Evolutionary conservation across 1,140 invertebrate genomes (phyloP), one percentile per base, ranked within the genome.

Genomic region (Eriocheir sinensis): DNA sequence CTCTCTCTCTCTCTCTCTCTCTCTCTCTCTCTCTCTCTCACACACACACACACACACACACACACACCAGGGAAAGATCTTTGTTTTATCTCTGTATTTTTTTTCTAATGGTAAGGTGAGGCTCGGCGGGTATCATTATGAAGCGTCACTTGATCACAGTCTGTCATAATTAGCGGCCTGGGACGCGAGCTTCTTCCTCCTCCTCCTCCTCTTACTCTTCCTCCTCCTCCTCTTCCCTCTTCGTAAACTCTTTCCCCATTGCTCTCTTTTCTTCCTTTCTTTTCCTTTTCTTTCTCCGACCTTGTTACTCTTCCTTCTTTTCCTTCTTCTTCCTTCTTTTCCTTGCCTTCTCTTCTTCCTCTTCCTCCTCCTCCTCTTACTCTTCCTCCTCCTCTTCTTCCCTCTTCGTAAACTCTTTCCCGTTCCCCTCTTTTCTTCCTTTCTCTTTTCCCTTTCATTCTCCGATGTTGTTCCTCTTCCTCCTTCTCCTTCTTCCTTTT

Each of bases 111-210:
- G 93, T 93, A 93, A 93, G 85, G 30, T 27, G 93, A 93, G 32
- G 38, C 86, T 30, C 21, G 86, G 85, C 83, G 89, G 15, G 93
- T 93, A 81, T 93, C 86, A 93, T 93, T 93, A 93, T 89, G 53
- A 86, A 38, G 93, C 36, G 93, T 89, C 38, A 89, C 86, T n/a
- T 9, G 93, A 93, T 36, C 48, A 27, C 4, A 4, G 32, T 36
- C 30, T 79, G 93, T 93, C 93, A 93, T 93, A 93, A 93, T 93
- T 93, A 93, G 93, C 93, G 80, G 60, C 60, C 93, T 88, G 38
- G 86, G 90, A 40, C 60, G 27, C 90, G 32, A 60, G 32, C n/a
- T 38, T 30, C 34, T 80, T 53, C n/a, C 40, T 72, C 44, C 91
- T 81, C 91, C 44, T 40, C 38, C 38, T 40, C 81, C 72, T 91